A percentile compares a stretch with the other conserved stretches of the same genome.
Conservation (phyloP, 2,797 vertebrate genomes). For the Numenius phaeopus region DNA sequence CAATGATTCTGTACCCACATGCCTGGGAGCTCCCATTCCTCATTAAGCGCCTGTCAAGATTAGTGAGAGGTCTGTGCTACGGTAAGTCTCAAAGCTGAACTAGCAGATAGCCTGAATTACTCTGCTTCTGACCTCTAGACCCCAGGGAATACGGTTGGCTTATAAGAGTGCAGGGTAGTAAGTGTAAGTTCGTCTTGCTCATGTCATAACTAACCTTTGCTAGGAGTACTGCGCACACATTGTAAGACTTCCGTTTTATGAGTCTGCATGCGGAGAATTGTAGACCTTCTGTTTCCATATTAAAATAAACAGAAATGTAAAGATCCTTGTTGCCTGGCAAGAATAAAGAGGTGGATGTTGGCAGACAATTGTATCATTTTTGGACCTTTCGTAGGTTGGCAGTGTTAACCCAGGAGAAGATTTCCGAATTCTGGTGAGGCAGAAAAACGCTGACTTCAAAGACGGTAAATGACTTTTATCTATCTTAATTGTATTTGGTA, state of each 20-base stretch:
- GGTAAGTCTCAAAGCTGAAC: neutral
- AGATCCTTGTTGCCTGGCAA: neutral
- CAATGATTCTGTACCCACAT: neutral
- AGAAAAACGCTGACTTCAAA: slow-evolving; percentile 86
- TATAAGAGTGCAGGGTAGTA: neutral
- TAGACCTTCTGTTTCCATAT: neutral
- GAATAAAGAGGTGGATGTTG: neutral
- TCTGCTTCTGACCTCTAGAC: neutral
- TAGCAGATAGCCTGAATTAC: neutral
- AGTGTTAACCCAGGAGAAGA: slow-evolving; percentile 91
- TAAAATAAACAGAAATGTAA: neutral
- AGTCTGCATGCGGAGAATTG: neutral
- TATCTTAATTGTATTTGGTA: neutral
- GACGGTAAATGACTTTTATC: slow-evolving; percentile 83
- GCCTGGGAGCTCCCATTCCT: neutral
- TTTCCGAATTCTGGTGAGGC: slow-evolving; percentile 86
- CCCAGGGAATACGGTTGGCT: neutral
- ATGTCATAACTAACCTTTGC: neutral
- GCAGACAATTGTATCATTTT: neutral
- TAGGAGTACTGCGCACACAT: neutral
- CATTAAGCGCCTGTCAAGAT: neutral
- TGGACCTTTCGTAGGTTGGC: slow-evolving; percentile 86
- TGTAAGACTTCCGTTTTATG: neutral
- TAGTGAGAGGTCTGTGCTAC: neutral
- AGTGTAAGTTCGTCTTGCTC: neutral